Conservation (phyloP, 1,140 invertebrate genomes). For the Rhyzopertha dominica region DNA sequence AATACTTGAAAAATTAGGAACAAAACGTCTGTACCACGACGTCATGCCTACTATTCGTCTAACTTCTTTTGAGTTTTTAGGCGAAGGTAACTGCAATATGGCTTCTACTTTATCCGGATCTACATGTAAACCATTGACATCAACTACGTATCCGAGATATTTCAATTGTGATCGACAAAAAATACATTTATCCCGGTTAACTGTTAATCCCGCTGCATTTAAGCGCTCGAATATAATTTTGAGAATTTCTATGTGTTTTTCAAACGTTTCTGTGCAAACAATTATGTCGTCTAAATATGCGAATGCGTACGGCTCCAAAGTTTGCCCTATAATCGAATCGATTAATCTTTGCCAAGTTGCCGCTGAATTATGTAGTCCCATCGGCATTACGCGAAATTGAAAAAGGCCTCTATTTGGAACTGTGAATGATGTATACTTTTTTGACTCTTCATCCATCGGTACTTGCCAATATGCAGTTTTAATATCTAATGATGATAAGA, state of each 20-base stretch:
- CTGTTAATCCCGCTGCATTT: no score
- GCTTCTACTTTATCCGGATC: slow-evolving; percentile 45
- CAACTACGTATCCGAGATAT: slow-evolving; percentile 36
- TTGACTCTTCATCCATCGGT: no score
- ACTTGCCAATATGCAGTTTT: no score
- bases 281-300: slow-evolving; percentile 38
- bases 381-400: no score
- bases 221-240: slow-evolving; percentile 15
- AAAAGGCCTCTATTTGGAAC: no score
- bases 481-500: no score
- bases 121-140: slow-evolving; percentile 34
- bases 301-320: slow-evolving; percentile 18
- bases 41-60: slow-evolving; percentile 10
- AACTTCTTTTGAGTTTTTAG: slow-evolving; percentile 3
- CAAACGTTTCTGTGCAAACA: slow-evolving; percentile 13
- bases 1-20: no score
- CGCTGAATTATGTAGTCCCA: slow-evolving; percentile 30
- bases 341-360: slow-evolving; percentile 38
- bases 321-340: slow-evolving; percentile 21
- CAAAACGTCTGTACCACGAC: no score
- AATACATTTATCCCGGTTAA: slow-evolving; percentile 17
- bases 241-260: slow-evolving; percentile 17
- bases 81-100: no score
- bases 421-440: no score
- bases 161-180: slow-evolving; percentile 23